Conservation (phyloP, 2,113 vertebrate genomes). For the Crocuta crocuta region DNA sequence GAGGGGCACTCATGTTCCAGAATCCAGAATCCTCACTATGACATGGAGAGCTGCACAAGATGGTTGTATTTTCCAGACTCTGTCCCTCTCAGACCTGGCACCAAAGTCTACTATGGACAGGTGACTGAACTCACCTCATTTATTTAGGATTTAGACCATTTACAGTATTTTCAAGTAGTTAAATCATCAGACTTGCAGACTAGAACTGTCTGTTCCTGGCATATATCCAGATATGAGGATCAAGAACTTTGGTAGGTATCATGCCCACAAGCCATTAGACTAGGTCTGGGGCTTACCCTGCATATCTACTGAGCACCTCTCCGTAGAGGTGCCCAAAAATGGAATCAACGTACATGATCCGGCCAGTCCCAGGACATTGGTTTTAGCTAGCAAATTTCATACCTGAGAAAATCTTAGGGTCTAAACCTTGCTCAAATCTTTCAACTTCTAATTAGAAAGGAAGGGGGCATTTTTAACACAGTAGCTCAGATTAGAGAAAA, state of each 20-base stretch:
- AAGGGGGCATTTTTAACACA: background rate
- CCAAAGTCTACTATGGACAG: background rate
- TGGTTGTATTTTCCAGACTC: background rate
- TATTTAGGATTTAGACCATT: background rate
- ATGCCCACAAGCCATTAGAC: background rate
- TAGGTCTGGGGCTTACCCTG: background rate
- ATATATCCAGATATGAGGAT: background rate
- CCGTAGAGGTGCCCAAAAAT: background rate
- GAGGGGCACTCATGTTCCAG: background rate
- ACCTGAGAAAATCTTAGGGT: background rate
- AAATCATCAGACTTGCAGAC: background rate
- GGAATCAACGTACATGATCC: too few relatives aligned
- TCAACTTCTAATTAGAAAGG: background rate
- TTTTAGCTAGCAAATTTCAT: background rate
- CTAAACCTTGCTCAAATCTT: background rate
- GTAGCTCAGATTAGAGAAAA: background rate
- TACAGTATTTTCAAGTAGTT: background rate
- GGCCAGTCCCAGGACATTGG: background rate
- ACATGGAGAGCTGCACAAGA: background rate
- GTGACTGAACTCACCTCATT: background rate
- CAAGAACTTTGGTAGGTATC: background rate
- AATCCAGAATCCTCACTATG: background rate
- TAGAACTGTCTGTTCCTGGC: background rate
- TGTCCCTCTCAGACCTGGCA: background rate
- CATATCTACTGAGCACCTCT: background rate